Evolutionary conservation across 2,888 invertebrate species (phyloP).

Genomic region (Alcis repandata): DNA sequence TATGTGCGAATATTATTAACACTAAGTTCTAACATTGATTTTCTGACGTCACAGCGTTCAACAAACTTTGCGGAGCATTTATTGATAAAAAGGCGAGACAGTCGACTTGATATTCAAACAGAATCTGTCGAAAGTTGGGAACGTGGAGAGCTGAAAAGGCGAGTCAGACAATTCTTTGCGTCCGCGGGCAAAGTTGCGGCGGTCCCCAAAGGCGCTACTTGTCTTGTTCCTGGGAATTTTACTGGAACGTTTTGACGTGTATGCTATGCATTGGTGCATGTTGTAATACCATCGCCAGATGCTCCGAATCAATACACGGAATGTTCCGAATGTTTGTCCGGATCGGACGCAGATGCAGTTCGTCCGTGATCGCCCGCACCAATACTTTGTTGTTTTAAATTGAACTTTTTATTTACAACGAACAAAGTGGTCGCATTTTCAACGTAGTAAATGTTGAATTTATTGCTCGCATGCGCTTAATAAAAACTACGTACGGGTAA

Average conservation of each 20-base stretch:
- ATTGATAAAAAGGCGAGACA: slow-evolving; percentile 48
- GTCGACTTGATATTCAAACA: slow-evolving; percentile 65
- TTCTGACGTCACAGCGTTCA: slow-evolving; percentile 33
- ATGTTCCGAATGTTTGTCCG: slow-evolving; percentile 52
- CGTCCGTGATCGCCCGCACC: slow-evolving; percentile 59
- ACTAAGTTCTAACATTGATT: slow-evolving; percentile 35
- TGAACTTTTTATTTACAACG: slow-evolving; percentile 77
- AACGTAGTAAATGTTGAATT: slow-evolving; percentile 74
- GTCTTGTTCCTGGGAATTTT: slow-evolving; percentile 54
- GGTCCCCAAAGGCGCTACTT: slow-evolving; percentile 51
- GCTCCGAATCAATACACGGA: slow-evolving; percentile 66
- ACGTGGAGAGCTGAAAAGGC: slow-evolving; percentile 53
- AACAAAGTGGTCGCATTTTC: slow-evolving; percentile 74
- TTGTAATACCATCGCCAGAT: slow-evolving; percentile 62
- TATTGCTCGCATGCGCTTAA: slow-evolving; percentile 72
- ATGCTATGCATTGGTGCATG: slow-evolving; percentile 54
- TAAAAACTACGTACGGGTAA: slow-evolving; percentile 69
- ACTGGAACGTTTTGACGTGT: slow-evolving; percentile 53
- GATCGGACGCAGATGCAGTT: slow-evolving; percentile 73
- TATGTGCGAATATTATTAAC: slow-evolving; percentile 44
- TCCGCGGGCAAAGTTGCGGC: slow-evolving; percentile 49
- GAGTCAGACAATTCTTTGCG: slow-evolving; percentile 61
- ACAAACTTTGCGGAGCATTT: slow-evolving; percentile 42
- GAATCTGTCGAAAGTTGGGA: slow-evolving; percentile 62
- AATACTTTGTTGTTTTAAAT: slow-evolving; percentile 72